These are phyloP conservation scores for Maniola hyperantus DNA, from an alignment of 2,888 invertebrate genomes.

Conservation along the genomic window DNA sequence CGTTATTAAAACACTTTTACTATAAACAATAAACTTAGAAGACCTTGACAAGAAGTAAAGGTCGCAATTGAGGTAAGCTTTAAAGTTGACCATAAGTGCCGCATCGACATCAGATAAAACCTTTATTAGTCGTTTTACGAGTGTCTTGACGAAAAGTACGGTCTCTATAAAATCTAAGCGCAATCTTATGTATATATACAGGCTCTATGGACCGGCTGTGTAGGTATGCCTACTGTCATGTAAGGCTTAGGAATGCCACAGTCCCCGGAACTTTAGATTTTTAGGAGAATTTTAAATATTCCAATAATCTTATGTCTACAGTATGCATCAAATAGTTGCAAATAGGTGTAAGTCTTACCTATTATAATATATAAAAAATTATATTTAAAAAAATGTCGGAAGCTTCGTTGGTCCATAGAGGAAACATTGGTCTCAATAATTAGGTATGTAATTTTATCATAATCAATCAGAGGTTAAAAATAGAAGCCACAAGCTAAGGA, in stretches of 20 bases:
- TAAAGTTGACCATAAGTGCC: background rate
- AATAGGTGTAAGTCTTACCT: too few species aligned
- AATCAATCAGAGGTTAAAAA: too few species aligned
- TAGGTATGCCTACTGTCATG: background rate
- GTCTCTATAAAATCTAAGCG: constrained; percentile 23
- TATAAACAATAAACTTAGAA: too few species aligned
- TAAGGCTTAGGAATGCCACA: background rate
- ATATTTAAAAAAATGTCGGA: too few species aligned
- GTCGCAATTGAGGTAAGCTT: background rate
- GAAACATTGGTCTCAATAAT: too few species aligned
- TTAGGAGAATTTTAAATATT: background rate
- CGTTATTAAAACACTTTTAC: background rate
- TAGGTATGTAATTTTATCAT: too few species aligned
- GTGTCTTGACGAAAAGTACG: constrained; percentile 17
- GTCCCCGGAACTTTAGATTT: background rate
- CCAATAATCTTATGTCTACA: too few species aligned
- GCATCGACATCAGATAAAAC: constrained; percentile 11
- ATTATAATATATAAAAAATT: too few species aligned
- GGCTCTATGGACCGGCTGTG: constrained; percentile 3
- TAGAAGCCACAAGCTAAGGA: background rate
- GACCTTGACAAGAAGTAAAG: background rate
- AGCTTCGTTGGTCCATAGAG: background rate
- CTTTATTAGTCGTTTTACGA: constrained; percentile 17
- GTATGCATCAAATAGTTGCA: too few species aligned
- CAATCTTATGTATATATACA: constrained; percentile 8